A percentile compares a stretch with the other conserved stretches of the same genome.
These are phyloP conservation scores for Drosophila ananassae DNA, from an alignment of 1,140 invertebrate species.

Conservation along the genomic window DNA sequence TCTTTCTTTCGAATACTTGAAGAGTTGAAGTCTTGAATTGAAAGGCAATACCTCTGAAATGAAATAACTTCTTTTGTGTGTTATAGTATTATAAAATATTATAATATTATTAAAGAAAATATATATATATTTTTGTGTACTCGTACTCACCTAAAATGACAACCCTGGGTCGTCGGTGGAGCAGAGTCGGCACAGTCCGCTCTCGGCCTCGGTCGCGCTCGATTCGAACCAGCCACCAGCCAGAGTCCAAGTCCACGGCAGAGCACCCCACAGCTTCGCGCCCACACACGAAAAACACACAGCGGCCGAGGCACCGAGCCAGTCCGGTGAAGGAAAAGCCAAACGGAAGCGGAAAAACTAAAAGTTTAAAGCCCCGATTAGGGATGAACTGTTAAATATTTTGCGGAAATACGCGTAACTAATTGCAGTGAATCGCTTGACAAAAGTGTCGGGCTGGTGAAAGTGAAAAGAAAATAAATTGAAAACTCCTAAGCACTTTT, in stretches of 20 bases:
- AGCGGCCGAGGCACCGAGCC: constrained; percentile 1
- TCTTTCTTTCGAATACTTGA: too few relatives aligned
- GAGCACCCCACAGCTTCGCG: background rate
- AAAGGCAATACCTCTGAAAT: too few relatives aligned
- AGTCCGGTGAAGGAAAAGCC: constrained; percentile 14
- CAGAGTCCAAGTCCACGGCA: constrained; percentile 15
- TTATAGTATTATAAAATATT: too few relatives aligned
- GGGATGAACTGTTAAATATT: constrained; percentile 19
- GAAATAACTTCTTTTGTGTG: too few relatives aligned
- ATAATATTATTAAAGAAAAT: too few relatives aligned
- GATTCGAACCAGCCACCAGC: constrained; percentile 40
- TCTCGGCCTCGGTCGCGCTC: constrained; percentile 39
- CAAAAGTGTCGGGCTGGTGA: constrained; percentile 39
- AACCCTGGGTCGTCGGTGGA: constrained; percentile 40
- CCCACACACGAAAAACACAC: constrained; percentile 8
- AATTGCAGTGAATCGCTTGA: constrained; percentile 5
- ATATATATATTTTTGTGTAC: background rate
- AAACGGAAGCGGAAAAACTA: constrained; percentile 9
- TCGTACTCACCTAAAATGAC: background rate
- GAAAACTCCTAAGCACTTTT: constrained; percentile 24
- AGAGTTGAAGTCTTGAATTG: too few relatives aligned
- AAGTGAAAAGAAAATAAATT: constrained; percentile 3
- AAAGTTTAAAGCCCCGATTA: constrained; percentile 6
- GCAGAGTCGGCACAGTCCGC: constrained; percentile 29
- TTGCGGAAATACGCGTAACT: background rate